These are phyloP conservation scores for Azorinus chamasolen DNA, from an alignment of 2,888 invertebrate species.

Conservation along the genomic window DNA sequence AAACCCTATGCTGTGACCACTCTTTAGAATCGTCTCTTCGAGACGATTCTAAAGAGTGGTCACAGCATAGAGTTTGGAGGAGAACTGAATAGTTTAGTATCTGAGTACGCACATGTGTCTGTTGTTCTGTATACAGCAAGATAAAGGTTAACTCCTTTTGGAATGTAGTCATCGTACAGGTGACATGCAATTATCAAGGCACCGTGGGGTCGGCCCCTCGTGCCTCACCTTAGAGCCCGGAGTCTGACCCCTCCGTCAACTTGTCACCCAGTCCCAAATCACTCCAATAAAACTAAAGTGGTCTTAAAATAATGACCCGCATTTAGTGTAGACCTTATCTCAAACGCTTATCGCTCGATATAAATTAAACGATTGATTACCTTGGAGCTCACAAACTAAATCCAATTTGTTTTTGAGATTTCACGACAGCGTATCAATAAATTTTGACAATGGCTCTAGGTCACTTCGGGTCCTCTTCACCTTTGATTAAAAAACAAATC, in stretches of 20 bases:
- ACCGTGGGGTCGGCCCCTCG: too few species aligned
- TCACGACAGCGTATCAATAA: constrained; percentile 28
- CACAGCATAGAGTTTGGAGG: too few species aligned
- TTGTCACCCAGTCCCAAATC: neutral
- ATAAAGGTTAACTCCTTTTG: too few species aligned
- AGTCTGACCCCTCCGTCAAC: constrained; percentile 10
- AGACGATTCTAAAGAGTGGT: too few species aligned
- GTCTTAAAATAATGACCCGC: neutral
- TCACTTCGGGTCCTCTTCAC: constrained; percentile 12
- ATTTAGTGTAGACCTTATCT: constrained; percentile 14
- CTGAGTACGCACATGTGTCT: too few species aligned
- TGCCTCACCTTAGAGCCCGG: too few species aligned
- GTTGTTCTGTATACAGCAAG: too few species aligned
- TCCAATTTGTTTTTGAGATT: constrained; percentile 38
- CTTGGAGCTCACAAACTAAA: neutral
- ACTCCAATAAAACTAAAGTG: neutral
- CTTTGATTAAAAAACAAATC: constrained; percentile 42
- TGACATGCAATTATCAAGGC: too few species aligned
- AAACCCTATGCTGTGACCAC: too few species aligned
- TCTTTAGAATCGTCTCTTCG: too few species aligned
- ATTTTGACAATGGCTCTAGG: constrained; percentile 23
- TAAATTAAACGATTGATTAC: constrained; percentile 19
- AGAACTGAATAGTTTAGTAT: too few species aligned
- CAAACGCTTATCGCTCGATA: constrained; percentile 13
- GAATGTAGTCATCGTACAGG: too few species aligned